Conservation (phyloP, 1,140 invertebrate species). For the Drosophila burlai region DNA sequence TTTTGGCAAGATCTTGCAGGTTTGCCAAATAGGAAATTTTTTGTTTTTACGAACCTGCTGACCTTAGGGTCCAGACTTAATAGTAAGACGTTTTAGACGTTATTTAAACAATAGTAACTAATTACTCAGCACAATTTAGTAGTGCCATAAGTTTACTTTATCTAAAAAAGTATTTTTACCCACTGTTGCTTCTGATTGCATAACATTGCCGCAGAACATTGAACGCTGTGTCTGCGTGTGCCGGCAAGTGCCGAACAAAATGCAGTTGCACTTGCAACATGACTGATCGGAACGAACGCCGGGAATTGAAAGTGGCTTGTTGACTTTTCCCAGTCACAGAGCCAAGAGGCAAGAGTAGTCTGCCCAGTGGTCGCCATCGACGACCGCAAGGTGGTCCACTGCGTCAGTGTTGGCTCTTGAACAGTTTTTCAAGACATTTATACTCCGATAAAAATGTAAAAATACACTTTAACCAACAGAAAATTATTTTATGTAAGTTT, state of each 20-base stretch:
- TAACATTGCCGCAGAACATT: slow-evolving; percentile 47
- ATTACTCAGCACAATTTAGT: neutral
- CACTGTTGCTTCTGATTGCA: slow-evolving; percentile 52
- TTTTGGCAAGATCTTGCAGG: slow-evolving; percentile 6
- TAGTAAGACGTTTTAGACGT: neutral
- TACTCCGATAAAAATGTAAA: neutral
- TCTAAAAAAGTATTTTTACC: neutral
- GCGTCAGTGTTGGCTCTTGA: neutral
- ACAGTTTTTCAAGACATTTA: neutral
- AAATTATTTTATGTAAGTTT: too few relatives aligned
- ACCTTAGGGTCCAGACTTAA: slow-evolving; percentile 9
- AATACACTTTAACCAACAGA: neutral
- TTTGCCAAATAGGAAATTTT: neutral
- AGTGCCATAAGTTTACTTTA: neutral
- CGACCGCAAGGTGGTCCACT: slow-evolving; percentile 4
- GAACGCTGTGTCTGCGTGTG: slow-evolving; percentile 22
- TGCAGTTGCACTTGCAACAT: slow-evolving; percentile 79
- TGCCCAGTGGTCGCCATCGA: slow-evolving; percentile 38
- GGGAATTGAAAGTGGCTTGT: slow-evolving; percentile 68
- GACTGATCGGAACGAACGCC: slow-evolving; percentile 42
- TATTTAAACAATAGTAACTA: neutral
- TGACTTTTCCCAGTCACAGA: slow-evolving; percentile 64
- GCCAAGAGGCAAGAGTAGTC: slow-evolving; percentile 25
- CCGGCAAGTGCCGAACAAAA: slow-evolving; percentile 35
- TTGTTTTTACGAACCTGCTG: slow-evolving; percentile 1